Base-by-base conservation (phyloP, 2,113 vertebrate genomes). In the Mionectes macconnelli region DNA sequence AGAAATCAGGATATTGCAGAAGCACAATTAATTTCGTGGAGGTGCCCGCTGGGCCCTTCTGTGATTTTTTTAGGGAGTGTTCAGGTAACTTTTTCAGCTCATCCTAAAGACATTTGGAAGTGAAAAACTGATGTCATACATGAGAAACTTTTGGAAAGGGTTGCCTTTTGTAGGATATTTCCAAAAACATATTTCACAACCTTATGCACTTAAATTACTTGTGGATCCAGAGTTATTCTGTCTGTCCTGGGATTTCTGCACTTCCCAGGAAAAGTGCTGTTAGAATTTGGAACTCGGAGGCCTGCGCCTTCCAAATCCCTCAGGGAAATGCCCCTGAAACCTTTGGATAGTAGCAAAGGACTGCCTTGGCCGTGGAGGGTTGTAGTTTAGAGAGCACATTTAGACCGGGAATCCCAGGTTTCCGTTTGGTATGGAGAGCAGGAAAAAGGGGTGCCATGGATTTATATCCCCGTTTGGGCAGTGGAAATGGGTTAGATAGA, bases 1-100 rank as follows among this genome's bases (percentile, higher is more conserved):
- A 89, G 82, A 60, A 79, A 93, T 91, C 84, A 79, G 77, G 69
- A 84, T 42, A 4, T 35, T 87, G 64, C 44, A 91, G 77, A 39
- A 89, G 56, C 39, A 3, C 88, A 55, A 94, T 94, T 96, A 89
- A 94, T 91, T 89, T 82, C 52, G 56, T 44, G 74, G 9, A 28
- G 53, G 12, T 56, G 87, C 90, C 81, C 1, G 31, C 90, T 93
- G 91, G 74, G 84, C 57, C 92, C 93, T 82, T 93, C 89, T 91
- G 50, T 45, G 85, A 14, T 72, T 80, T 56, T 47, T 33, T 84
- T 59, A 37, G 31, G 42, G 50, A 76, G 4, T 1, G 19, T 7
- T 77, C 28, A 49, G 22, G n/a, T 4, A 39, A 78, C 9, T 18
- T 69, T 50, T 68, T 69, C 3, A 67, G 35, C 56, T 89, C 21